Evolutionary conservation across 2,888 invertebrate species (phyloP).

Genomic region (Slavum lentiscoides): DNA sequence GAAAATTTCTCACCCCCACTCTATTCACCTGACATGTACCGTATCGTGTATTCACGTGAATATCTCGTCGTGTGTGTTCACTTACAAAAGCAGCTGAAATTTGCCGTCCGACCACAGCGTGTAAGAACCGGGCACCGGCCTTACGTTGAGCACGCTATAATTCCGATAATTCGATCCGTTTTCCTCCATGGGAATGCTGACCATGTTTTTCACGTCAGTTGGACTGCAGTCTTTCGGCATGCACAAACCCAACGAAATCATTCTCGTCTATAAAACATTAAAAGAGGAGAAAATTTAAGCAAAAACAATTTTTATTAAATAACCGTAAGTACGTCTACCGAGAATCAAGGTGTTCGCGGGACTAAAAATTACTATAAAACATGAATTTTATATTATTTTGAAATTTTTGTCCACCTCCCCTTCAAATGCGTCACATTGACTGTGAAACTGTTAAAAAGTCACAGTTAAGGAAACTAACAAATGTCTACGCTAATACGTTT

Average conservation of each 20-base stretch:
- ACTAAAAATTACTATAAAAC: too few relatives aligned
- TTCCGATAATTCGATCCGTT: slow-evolving; percentile 57
- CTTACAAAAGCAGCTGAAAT: slow-evolving; percentile 71
- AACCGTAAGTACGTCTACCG: too few relatives aligned
- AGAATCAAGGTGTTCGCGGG: neutral
- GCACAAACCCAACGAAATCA: slow-evolving; percentile 76
- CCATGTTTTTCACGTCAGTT: slow-evolving; percentile 66
- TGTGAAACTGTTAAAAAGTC: too few relatives aligned
- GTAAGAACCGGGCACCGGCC: slow-evolving; percentile 73
- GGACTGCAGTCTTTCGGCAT: slow-evolving; percentile 72
- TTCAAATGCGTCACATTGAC: too few relatives aligned
- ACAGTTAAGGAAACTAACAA: too few relatives aligned
- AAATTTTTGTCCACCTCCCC: too few relatives aligned
- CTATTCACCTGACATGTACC: too few relatives aligned
- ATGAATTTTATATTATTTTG: too few relatives aligned
- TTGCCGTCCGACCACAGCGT: slow-evolving; percentile 68
- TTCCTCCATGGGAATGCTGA: slow-evolving; percentile 59
- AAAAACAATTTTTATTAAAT: neutral
- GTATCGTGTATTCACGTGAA: too few relatives aligned
- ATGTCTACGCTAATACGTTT: too few relatives aligned
- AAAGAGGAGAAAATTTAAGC: too few relatives aligned
- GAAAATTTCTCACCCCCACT: too few relatives aligned
- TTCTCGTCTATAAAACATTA: slow-evolving; percentile 66
- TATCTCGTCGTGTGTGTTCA: slow-evolving; percentile 46
- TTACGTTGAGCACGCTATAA: slow-evolving; percentile 66